These are phyloP conservation scores for Eupithecia tripunctaria DNA, from an alignment of 2,888 invertebrate genomes.

Conservation along the genomic window DNA sequence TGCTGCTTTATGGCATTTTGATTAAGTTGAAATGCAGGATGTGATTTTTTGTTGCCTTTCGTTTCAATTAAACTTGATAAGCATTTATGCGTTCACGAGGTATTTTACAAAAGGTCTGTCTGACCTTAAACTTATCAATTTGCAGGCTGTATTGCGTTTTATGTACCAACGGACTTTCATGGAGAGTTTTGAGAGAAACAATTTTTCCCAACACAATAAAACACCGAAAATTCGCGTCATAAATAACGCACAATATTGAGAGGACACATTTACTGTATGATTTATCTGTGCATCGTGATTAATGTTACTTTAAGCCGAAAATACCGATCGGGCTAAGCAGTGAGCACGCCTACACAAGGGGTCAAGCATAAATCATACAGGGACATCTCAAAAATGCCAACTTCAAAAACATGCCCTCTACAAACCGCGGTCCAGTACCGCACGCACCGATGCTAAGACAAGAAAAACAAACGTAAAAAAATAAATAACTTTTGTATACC, in stretches of 20 bases:
- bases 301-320: constrained; percentile 74
- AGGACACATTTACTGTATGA: constrained; percentile 66
- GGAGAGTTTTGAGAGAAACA: constrained; percentile 6
- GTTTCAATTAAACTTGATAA: neutral
- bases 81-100: neutral
- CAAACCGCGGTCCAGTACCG: constrained; percentile 71
- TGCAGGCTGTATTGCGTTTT: neutral
- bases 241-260: constrained; percentile 67
- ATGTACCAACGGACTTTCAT: neutral
- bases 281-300: constrained; percentile 72
- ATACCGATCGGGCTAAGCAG: constrained; percentile 81
- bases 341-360: constrained; percentile 76
- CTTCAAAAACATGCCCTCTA: constrained; percentile 77
- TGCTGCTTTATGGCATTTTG: constrained; percentile 16
- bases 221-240: constrained; percentile 55
- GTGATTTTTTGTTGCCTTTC: constrained; percentile 4
- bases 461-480: constrained; percentile 83
- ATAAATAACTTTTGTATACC: constrained; percentile 84
- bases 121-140: neutral
- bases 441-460: constrained; percentile 77
- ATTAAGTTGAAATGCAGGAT: constrained; percentile 19
- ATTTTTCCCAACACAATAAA: constrained; percentile 49
- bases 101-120: neutral
- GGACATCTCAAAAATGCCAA: constrained; percentile 84
- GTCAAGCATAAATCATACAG: constrained; percentile 79